Evolutionary conservation across 1,140 invertebrate genomes (phyloP).

Genomic region (Monomorium pharaonis): DNA sequence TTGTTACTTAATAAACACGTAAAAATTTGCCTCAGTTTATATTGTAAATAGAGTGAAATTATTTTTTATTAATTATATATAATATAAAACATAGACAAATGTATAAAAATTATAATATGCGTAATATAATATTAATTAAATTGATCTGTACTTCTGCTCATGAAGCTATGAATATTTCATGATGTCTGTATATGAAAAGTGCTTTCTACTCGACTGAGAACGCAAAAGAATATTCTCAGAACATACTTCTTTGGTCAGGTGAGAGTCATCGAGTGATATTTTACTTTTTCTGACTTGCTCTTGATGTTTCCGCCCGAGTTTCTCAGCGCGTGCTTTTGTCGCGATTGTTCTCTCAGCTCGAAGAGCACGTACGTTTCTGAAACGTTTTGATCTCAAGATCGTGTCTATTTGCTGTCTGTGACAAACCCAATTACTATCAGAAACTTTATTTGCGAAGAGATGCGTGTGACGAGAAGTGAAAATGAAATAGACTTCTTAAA

Average conservation of each 20-base stretch:
- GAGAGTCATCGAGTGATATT: slow-evolving; percentile 29
- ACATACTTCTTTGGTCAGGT: not conserved
- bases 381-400: slow-evolving; percentile 12
- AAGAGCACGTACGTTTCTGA: slow-evolving; percentile 10
- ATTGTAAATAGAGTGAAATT: not conserved
- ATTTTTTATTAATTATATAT: not conserved
- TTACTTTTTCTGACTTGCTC: slow-evolving; percentile 7
- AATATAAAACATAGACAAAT: not conserved
- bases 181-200: not conserved
- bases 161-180: not conserved
- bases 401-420: slow-evolving; percentile 12
- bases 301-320: slow-evolving; percentile 11
- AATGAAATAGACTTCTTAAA: not conserved
- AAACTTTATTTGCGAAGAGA: slow-evolving; percentile 8
- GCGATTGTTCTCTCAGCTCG: slow-evolving; percentile 13
- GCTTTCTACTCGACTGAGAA: not conserved
- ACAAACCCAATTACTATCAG: slow-evolving; percentile 14
- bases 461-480: not conserved
- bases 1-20: not conserved
- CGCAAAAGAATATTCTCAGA: slow-evolving; percentile 4
- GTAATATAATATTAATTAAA: not conserved
- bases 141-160: not conserved
- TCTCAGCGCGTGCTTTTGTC: slow-evolving; percentile 23
- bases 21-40: not conserved
- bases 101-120: not conserved